phyloP scores from a whole-genome alignment of 2,888 invertebrate genomes.

The Plagodis pulveraria region DNA sequence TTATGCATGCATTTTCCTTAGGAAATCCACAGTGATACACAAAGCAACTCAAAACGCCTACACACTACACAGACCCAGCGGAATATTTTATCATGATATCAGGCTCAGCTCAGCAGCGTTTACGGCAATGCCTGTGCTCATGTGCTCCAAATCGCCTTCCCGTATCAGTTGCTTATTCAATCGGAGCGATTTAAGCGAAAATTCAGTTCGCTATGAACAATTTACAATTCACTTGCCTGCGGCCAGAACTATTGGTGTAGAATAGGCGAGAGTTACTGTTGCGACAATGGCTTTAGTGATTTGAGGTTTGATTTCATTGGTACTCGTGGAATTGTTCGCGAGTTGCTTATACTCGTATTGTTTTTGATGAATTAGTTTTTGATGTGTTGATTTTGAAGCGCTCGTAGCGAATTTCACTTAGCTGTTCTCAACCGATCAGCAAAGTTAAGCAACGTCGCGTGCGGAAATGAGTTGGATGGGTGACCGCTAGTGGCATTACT shows the following conservation, averaged over 20 bases:
- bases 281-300: slow-evolving; percentile 51
- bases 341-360: slow-evolving; percentile 19
- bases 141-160: slow-evolving; percentile 37
- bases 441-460: no score
- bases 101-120: slow-evolving; percentile 17
- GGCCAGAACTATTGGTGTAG: slow-evolving; percentile 20
- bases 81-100: slow-evolving; percentile 22
- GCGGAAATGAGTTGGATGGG: no score
- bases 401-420: no score
- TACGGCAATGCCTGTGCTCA: slow-evolving; percentile 20
- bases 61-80: slow-evolving; percentile 7
- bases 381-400: no score
- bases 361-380: not conserved
- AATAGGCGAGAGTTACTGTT: slow-evolving; percentile 13
- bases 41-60: slow-evolving; percentile 12
- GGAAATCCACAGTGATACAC: slow-evolving; percentile 3
- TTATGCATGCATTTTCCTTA: slow-evolving; percentile 4
- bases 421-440: no score
- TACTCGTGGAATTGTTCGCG: slow-evolving; percentile 11
- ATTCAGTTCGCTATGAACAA: slow-evolving; percentile 67
- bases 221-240: slow-evolving; percentile 69
- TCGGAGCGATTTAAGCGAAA: slow-evolving; percentile 68
- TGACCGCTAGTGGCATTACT: no score
- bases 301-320: slow-evolving; percentile 50
- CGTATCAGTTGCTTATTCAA: slow-evolving; percentile 78